Evolutionary conservation across 2,113 vertebrate genomes (phyloP).

Genomic region (Ameiurus melas): DNA sequence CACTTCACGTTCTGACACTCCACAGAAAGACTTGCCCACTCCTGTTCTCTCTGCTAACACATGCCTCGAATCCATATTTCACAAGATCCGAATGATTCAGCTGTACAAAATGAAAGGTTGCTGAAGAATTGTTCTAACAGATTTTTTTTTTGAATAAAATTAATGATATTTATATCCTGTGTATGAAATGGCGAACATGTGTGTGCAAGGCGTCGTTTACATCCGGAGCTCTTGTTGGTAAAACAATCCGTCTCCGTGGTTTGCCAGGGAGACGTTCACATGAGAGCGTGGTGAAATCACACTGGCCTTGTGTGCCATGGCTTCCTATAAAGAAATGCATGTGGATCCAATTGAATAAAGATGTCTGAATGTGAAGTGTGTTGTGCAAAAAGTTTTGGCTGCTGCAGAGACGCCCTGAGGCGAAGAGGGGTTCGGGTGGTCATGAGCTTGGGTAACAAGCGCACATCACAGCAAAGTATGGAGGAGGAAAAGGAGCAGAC

Average conservation of each 20-base stretch:
- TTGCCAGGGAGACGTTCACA: slow-evolving; percentile 54
- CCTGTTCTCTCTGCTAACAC: slow-evolving; percentile 28
- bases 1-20: neutral
- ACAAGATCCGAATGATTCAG: neutral
- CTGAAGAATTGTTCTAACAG: neutral
- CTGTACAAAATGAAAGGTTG: neutral
- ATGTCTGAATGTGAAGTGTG: slow-evolving; percentile 40
- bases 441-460: slow-evolving; percentile 43
- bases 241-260: slow-evolving; percentile 59
- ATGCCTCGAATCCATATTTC: slow-evolving; percentile 16
- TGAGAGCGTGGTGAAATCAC: slow-evolving; percentile 60
- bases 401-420: slow-evolving; percentile 37
- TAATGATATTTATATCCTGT: slow-evolving; percentile 29
- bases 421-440: slow-evolving; percentile 40
- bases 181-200: slow-evolving; percentile 23
- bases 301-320: slow-evolving; percentile 37
- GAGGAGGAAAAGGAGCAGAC: slow-evolving; percentile 29
- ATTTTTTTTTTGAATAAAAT: neutral
- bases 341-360: slow-evolving; percentile 49
- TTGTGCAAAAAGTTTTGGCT: slow-evolving; percentile 50
- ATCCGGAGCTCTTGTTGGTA: slow-evolving; percentile 11
- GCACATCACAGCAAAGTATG: slow-evolving; percentile 20
- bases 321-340: slow-evolving; percentile 38
- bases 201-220: slow-evolving; percentile 31
- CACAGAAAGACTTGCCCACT: slow-evolving; percentile 16